Base-by-base conservation (phyloP, 2,797 vertebrate species). In the Neosilurus mollespiculum region DNA sequence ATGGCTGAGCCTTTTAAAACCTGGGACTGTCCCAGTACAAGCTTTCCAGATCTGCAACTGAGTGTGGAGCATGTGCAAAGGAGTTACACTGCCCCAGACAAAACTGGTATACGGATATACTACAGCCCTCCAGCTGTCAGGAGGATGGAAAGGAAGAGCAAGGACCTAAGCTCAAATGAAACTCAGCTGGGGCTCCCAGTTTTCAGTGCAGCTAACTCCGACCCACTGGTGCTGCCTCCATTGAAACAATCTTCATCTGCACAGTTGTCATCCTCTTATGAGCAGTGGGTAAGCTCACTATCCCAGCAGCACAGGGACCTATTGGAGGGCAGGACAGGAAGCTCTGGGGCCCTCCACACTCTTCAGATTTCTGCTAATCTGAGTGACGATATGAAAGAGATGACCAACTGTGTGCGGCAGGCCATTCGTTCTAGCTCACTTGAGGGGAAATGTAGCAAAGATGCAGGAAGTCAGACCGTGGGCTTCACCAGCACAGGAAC, bases 311-410 rank as follows among this genome's bases (percentile, higher is more conserved):
- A 96, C 88, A 92, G 95, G 81, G 96, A 97, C 87, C 92, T 97
- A 81, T 92, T 98, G 91, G 96, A 99, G 0, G 90, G 92, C 0
- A 90, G 94, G 0, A 30, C 94, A 0, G 93, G 90, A n/a, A 84
- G 83, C 81, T 0, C 90, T 0, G 89, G 94, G 0, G 81, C 96
- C 0, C 94, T 97, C 92, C 96, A 94, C 0, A 92, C 92, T 89
- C 94, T 98, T 11, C 97, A 99, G 90, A 99, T 99, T 85, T 97
- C 97, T 0, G 97, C 97, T 84, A 99, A 99, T 90, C 94, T 99
- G 90, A 99, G 98, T 0, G 98, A 99, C 0, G 98, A 99, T 92
- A 99, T 99, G 98, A 99, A 99, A 92, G 98, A 99, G 93, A 99
- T 99, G 94, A 99, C 98, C 89, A 99, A 99, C 91, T 99, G 97